phyloP scores from a whole-genome alignment of 2,888 invertebrate species.

The Frankliniella intonsa region DNA sequence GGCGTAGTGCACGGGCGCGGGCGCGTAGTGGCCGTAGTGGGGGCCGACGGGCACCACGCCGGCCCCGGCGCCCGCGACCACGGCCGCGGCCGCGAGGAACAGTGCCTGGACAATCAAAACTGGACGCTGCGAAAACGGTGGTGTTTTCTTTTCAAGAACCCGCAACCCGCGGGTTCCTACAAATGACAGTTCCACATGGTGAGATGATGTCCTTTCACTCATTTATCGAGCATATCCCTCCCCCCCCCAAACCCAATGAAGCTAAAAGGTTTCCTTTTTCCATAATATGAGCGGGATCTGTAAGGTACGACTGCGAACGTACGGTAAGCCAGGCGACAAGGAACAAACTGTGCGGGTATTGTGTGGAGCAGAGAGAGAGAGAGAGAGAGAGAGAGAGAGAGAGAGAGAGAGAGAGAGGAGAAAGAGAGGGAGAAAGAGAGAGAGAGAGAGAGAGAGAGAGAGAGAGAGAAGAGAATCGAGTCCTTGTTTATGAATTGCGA shows the following conservation, averaged over 20 bases:
- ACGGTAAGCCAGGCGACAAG: no score
- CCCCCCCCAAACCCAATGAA: no score
- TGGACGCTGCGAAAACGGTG: no score
- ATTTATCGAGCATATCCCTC: no score
- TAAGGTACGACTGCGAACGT: no score
- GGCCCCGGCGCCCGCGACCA: neutral
- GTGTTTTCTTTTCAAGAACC: no score
- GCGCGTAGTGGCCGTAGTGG: neutral
- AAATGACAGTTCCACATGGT: no score
- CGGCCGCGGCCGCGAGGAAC: neutral
- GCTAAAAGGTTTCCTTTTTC: no score
- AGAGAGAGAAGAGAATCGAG: neutral
- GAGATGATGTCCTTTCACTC: no score
- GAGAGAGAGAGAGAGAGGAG: neutral
- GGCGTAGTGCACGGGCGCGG: neutral
- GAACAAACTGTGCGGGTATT: no score
- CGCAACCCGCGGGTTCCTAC: no score
- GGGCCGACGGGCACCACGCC: neutral
- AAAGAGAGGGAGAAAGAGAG: neutral
- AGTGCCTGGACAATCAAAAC: neutral
- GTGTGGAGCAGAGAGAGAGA: neutral
- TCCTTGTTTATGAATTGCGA: slow-evolving; percentile 4
- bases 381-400: neutral
- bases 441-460: neutral
- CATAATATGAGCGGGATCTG: no score